Conservation (phyloP, 2,113 vertebrate genomes). For the Catharus fuscescens region DNA sequence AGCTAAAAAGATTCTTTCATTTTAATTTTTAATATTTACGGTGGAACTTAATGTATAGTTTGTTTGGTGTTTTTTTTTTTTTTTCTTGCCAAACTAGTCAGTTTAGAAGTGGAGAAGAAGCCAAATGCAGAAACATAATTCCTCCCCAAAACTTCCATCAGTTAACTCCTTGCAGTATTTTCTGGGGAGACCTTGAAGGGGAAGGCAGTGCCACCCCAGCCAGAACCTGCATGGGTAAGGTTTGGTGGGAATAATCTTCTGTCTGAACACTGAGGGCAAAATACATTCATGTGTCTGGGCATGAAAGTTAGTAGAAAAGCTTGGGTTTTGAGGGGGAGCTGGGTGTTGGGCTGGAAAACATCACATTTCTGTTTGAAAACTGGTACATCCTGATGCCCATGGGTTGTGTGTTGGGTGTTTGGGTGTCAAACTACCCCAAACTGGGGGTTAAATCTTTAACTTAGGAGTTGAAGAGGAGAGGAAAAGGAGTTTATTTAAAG, state of each 20-base stretch:
- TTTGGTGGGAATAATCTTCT: not conserved
- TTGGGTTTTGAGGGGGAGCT: not conserved
- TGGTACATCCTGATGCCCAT: not conserved
- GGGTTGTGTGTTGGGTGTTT: not conserved
- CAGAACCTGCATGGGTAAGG: not conserved
- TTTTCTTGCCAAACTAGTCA: not conserved
- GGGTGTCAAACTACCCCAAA: not conserved
- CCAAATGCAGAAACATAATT: not conserved
- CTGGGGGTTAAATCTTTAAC: not conserved
- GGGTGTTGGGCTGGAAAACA: not conserved
- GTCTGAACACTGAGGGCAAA: not conserved
- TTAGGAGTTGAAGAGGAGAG: not conserved
- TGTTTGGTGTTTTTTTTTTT: not conserved
- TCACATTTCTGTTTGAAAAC: not conserved
- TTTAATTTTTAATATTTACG: conserved; percentile 38
- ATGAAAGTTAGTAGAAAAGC: not conserved
- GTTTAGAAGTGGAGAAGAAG: not conserved
- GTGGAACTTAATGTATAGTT: not conserved
- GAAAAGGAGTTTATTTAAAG: not conserved
- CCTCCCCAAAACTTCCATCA: not conserved
- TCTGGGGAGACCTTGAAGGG: not conserved
- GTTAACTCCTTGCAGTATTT: not conserved
- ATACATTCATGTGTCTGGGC: not conserved
- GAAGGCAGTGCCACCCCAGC: not conserved
- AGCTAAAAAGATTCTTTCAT: not conserved